Evolutionary conservation across 92 coral and sea anemone species (phyloP), one percentile per base, ranked within the genome.

Genomic region (Virgularia gustaviana): DNA sequence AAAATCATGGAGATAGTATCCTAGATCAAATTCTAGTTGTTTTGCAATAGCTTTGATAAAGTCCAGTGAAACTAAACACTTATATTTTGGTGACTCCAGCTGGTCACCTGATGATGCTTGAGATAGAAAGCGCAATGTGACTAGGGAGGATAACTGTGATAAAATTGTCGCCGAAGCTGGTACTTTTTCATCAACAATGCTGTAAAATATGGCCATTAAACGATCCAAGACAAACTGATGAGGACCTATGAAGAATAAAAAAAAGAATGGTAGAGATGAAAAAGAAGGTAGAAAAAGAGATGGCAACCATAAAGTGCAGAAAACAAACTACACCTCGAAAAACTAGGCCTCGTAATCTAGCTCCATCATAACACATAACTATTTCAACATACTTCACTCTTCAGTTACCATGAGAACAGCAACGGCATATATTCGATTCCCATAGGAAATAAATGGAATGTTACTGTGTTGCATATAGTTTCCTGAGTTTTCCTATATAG

Each of bases 151-250:
- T 23, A 92, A 85, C 66, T 92, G 98, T 9, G 90, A 89, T 30
- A 92, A 72, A 49, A 92, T 92, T 31, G 81, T 84, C 19, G 98
- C 98, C 1, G 98, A 84, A 22, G 98, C 96, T 1, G 96, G 85
- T 34, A 89, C 98, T 30, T 82, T 92, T 38, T 92, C 96, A 42
- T 92, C 98, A 34, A 92, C 98, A 16, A 92, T 87, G 38, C 96
- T 92, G 82, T 89, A 89, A 75, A 92, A 92, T 19, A 92, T 92
- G 18, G 98, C 96, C 98, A 92, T 92, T n/a, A 92, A 76, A 20
- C 98, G 82, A 79, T 92, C 98, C 19, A 92, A 83, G 7, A 86
- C 86, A 52, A 92, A 92, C 38, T 83, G 85, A 64, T 92, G 90
- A 1, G 96, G 98, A 31, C 98, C 98, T 92, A 57, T 27, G 32